A percentile compares a stretch with the other conserved stretches of the same genome.
phyloP scores from a whole-genome alignment of 2,888 invertebrate species.

The Charanyca ferruginea region DNA sequence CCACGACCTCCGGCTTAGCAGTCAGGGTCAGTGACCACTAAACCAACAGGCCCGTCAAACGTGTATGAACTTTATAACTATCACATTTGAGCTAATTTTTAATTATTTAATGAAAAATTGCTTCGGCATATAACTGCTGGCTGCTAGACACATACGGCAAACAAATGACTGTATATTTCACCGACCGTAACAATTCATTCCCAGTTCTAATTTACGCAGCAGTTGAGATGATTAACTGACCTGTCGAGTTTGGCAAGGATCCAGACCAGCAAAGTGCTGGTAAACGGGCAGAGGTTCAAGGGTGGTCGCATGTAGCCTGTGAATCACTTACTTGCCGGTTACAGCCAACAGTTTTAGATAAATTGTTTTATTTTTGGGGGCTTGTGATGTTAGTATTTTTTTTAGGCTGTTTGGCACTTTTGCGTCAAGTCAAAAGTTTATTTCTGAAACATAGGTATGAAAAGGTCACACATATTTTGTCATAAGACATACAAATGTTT shows the following conservation, averaged over 20 bases:
- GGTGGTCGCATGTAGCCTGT: neutral
- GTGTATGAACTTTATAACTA: too few species aligned
- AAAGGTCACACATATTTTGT: too few species aligned
- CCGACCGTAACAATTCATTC: conserved; percentile 36
- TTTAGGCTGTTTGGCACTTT: too few species aligned
- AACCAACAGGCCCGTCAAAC: too few species aligned
- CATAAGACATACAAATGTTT: too few species aligned
- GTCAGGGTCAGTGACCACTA: too few species aligned
- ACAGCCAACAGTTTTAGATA: neutral
- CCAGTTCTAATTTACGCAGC: conserved; percentile 38
- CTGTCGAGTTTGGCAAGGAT: conserved; percentile 39
- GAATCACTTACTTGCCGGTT: neutral
- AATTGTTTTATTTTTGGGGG: neutral
- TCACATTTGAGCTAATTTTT: too few species aligned
- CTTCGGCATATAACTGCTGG: too few species aligned
- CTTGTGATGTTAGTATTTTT: neutral
- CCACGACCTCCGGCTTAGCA: too few species aligned
- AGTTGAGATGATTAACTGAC: conserved; percentile 43
- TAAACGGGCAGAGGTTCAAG: neutral
- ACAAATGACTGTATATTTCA: conserved; percentile 20
- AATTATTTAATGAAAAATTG: too few species aligned
- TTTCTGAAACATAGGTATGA: too few species aligned
- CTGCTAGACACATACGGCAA: conserved; percentile 16
- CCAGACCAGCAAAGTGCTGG: conserved; percentile 31
- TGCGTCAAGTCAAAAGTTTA: too few species aligned